These are phyloP conservation scores for Lutjanus argentimaculatus DNA, from an alignment of 2,797 vertebrate species.

Conservation along the genomic window DNA sequence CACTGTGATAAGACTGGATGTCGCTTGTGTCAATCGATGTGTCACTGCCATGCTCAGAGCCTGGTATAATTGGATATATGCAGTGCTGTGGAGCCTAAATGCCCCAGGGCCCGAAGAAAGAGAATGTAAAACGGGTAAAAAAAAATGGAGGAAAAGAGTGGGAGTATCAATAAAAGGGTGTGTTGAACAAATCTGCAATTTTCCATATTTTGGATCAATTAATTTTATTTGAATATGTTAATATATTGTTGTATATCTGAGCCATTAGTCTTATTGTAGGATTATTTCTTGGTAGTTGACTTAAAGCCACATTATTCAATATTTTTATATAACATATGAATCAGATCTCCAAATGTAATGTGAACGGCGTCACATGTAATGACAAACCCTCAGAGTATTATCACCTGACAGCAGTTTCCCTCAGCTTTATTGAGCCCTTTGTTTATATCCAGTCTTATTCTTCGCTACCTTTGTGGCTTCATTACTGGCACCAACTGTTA, in stretches of 20 bases:
- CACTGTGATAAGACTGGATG: constrained; percentile 71
- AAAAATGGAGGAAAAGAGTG: constrained; percentile 38
- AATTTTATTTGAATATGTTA: constrained; percentile 23
- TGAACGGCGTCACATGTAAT: background rate
- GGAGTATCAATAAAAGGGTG: constrained; percentile 32
- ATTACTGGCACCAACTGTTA: background rate
- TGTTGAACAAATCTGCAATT: background rate
- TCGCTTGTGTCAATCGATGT: constrained; percentile 77
- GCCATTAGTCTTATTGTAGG: background rate
- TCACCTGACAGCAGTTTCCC: background rate
- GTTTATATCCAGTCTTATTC: background rate
- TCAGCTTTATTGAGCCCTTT: background rate
- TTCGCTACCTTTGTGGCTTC: background rate
- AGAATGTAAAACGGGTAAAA: constrained; percentile 35
- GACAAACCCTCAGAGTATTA: background rate
- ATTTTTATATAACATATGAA: background rate
- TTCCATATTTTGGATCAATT: constrained; percentile 24
- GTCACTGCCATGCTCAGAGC: constrained; percentile 69
- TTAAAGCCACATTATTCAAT: background rate
- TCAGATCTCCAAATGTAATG: constrained; percentile 2
- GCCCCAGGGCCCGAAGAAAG: constrained; percentile 56
- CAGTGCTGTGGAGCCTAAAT: constrained; percentile 46
- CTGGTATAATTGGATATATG: constrained; percentile 73
- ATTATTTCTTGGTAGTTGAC: background rate
- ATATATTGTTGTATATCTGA: constrained; percentile 2